Percentiles rank a stretch among this genome's conserved stretches.
Conservation (phyloP, 2,888 invertebrate genomes). For the Anoncus sp. region DNA sequence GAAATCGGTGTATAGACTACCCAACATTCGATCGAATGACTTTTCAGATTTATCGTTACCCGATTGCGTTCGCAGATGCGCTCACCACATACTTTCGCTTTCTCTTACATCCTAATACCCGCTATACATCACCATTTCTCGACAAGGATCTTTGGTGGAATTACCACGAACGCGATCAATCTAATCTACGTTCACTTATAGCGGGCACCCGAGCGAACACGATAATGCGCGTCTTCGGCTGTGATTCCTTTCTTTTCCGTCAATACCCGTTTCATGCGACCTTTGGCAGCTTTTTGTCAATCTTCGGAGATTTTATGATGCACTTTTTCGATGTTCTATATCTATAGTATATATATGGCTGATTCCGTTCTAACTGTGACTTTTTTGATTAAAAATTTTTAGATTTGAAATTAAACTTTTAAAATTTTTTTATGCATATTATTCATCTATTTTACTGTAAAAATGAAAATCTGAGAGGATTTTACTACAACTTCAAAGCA, state of each 20-base stretch:
- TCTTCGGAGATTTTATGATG: background rate
- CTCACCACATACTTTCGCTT: background rate
- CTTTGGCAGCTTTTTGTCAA: conserved; percentile 9
- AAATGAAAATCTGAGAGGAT: too few relatives aligned
- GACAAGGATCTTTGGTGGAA: conserved; percentile 37
- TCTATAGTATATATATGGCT: background rate
- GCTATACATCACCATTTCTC: conserved; percentile 37
- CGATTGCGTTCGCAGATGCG: conserved; percentile 1
- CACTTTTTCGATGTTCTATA: conserved; percentile 3
- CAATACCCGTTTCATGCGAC: background rate
- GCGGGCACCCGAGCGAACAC: conserved; percentile 21
- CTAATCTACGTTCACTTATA: conserved; percentile 51
- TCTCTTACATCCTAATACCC: conserved; percentile 23
- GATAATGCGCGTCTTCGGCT: conserved; percentile 20
- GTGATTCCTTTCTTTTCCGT: background rate
- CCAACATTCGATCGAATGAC: conserved; percentile 33
- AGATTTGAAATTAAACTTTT: too few relatives aligned
- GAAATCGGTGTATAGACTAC: conserved; percentile 47
- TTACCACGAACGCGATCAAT: conserved; percentile 58
- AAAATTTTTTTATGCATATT: too few relatives aligned
- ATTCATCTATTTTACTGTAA: too few relatives aligned
- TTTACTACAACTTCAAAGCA: too few relatives aligned
- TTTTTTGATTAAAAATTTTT: too few relatives aligned
- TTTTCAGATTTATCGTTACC: conserved; percentile 46
- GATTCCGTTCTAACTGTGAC: too few relatives aligned